These are phyloP conservation scores for Echiichthys vipera DNA, from an alignment of 2,797 vertebrate species.

Conservation along the genomic window DNA sequence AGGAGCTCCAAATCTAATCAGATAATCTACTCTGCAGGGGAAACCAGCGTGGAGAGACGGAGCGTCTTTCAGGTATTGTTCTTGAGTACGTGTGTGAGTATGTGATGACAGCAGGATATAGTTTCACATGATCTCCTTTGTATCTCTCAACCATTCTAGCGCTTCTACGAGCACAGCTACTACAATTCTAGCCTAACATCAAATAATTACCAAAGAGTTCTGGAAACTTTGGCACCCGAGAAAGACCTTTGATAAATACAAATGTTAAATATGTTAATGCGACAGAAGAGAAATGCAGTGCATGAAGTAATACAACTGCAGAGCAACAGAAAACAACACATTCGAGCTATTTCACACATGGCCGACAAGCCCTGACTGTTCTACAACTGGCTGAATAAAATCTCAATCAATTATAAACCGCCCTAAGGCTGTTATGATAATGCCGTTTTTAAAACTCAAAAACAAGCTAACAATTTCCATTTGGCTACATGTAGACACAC, in stretches of 20 bases:
- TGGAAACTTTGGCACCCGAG: conserved; percentile 80
- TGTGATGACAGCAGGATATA: neutral
- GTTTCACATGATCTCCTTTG: conserved; percentile 4
- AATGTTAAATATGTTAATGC: conserved; percentile 54
- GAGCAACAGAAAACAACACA: conserved; percentile 34
- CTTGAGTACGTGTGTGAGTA: neutral
- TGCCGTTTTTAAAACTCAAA: conserved; percentile 15
- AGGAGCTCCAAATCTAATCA: conserved; percentile 53
- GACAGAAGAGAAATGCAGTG: conserved; percentile 6
- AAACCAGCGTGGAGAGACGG: conserved; percentile 24
- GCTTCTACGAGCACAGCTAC: conserved; percentile 35
- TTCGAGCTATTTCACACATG: conserved; percentile 52
- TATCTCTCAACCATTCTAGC: conserved; percentile 2
- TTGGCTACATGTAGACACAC: conserved; percentile 24
- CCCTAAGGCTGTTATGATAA: conserved; percentile 45
- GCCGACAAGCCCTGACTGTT: conserved; percentile 37
- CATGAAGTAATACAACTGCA: conserved; percentile 21
- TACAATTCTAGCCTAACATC: conserved; percentile 13
- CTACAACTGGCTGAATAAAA: conserved; percentile 20
- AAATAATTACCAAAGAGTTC: conserved; percentile 79
- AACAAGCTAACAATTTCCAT: conserved; percentile 30
- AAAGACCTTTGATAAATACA: conserved; percentile 77
- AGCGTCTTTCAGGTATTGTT: conserved; percentile 35
- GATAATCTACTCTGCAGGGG: conserved; percentile 48
- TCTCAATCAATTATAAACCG: conserved; percentile 48